Evolutionary conservation across 1,140 invertebrate genomes (phyloP), one percentile per base, ranked within the genome.

Genomic region (Vollenhovia emeryi): DNA sequence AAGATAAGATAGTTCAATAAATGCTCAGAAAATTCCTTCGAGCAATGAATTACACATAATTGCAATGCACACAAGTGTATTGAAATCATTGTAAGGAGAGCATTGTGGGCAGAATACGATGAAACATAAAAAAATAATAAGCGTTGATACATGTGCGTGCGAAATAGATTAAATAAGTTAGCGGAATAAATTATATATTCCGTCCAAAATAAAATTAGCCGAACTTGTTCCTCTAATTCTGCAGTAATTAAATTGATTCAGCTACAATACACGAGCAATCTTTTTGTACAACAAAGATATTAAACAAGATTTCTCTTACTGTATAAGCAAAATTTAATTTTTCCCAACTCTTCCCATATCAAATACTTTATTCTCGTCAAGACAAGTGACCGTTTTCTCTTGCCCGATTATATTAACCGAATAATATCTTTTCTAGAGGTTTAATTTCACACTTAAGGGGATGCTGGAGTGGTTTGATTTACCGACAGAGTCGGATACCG

Each of bases 1-100:
- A 64, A 83, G 66, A 86, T 62, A 68, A 73, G n/a, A 69, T 69
- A 68, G 36, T 6, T 50, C 4, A 13, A 48, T 30, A 48, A 50
- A 0, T 76, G 11, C 8, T 8, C 18, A 52, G 8, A 68, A 36
- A 55, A 48, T 57, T 48, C 24, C 0, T 48, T n/a, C 5, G 43
- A 40, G 15, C 0, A 24, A 36, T 24, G 21, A 57, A 43, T 62
- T 74, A 11, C 3, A 64, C 21, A 60, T 24, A 68, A 24, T 5
- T 79, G 13, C 24, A 66, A 68, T 43, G 18, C 52, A 59, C n/a
- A 48, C 33, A 59, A n/a, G 8, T 30, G 24, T 18, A 68, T 66
- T 18, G 36, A 79, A 50, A 50, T 36, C 3, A 74, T 59, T 40
- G 24, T 24, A 11, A 24, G 15, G 24, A 24, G 43, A 18, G 18